These are phyloP conservation scores for Sinosuthora webbiana DNA, from an alignment of 2,113 vertebrate species.

Conservation along the genomic window DNA sequence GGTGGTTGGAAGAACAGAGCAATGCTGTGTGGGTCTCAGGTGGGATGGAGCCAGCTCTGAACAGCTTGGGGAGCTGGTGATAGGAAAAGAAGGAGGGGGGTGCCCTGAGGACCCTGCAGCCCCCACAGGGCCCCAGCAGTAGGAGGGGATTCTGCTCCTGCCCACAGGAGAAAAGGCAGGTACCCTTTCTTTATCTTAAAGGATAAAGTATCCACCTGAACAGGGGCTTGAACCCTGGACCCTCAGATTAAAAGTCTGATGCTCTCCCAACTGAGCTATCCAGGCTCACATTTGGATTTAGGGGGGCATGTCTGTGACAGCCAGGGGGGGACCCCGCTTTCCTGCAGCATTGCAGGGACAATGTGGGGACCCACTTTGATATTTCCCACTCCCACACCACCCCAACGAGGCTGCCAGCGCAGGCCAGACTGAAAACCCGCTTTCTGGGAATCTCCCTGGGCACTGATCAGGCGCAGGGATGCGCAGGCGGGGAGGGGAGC, in stretches of 20 bases:
- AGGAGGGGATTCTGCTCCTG: fast-evolving
- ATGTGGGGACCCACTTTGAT: fast-evolving
- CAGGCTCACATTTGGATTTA: fast-evolving
- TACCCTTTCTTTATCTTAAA: background rate
- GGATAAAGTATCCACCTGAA: background rate
- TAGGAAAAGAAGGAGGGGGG: background rate
- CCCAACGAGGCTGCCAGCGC: background rate
- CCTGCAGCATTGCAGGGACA: fast-evolving
- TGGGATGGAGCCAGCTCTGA: background rate
- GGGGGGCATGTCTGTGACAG: fast-evolving
- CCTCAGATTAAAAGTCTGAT: constrained; percentile 63
- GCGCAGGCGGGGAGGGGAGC: background rate
- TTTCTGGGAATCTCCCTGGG: background rate
- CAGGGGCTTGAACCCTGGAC: constrained; percentile 49
- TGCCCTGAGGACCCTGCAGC: fast-evolving
- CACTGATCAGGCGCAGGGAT: background rate
- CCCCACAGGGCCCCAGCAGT: too few relatives aligned
- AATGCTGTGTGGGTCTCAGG: too few relatives aligned
- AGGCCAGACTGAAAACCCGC: background rate
- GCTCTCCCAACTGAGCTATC: constrained; percentile 54
- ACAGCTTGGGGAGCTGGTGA: background rate
- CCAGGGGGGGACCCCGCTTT: fast-evolving
- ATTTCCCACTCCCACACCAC: background rate
- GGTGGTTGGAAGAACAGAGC: background rate
- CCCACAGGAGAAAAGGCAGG: fast-evolving